Evolutionary conservation across 1,140 invertebrate genomes (phyloP).

Genomic region (Hycleus phaleratus): DNA sequence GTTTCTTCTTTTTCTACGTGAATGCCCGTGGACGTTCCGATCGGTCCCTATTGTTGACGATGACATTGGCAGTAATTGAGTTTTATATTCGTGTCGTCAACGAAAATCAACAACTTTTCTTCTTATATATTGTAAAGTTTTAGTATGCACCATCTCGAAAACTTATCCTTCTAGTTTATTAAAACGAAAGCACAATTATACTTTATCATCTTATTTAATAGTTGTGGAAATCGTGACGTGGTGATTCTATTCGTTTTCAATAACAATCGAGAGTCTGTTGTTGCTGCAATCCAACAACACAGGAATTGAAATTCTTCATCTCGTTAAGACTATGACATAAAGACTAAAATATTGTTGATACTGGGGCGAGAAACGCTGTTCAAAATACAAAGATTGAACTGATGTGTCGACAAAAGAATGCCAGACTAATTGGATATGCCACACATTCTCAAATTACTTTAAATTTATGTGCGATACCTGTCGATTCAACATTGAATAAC

Average conservation of each 20-base stretch:
- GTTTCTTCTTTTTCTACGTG: too few species aligned
- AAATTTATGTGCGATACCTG: background rate
- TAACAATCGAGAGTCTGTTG: slow-evolving; percentile 7
- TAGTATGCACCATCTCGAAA: too few species aligned
- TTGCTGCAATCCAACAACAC: background rate
- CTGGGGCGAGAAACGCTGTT: slow-evolving; percentile 6
- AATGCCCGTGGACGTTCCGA: background rate
- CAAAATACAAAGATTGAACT: slow-evolving; percentile 12
- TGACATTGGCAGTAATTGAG: slow-evolving; percentile 15
- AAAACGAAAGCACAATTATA: slow-evolving; percentile 9
- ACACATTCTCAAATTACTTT: slow-evolving; percentile 3
- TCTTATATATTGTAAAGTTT: too few species aligned
- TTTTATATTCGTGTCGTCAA: slow-evolving; percentile 2
- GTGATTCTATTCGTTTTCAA: slow-evolving; percentile 11
- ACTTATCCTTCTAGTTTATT: too few species aligned
- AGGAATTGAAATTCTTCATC: slow-evolving; percentile 7
- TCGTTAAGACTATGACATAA: slow-evolving; percentile 16
- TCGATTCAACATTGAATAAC: too few species aligned
- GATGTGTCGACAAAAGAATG: slow-evolving; percentile 17
- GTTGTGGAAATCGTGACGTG: slow-evolving; percentile 19
- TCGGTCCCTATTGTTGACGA: slow-evolving; percentile 6
- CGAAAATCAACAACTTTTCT: too few species aligned
- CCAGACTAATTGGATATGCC: slow-evolving; percentile 14
- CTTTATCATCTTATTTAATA: slow-evolving; percentile 25
- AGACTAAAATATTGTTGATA: slow-evolving; percentile 15